Evolutionary conservation across 2,797 vertebrate species (phyloP), one percentile per base, ranked within the genome.

Genomic region (Lepus oiostolus): DNA sequence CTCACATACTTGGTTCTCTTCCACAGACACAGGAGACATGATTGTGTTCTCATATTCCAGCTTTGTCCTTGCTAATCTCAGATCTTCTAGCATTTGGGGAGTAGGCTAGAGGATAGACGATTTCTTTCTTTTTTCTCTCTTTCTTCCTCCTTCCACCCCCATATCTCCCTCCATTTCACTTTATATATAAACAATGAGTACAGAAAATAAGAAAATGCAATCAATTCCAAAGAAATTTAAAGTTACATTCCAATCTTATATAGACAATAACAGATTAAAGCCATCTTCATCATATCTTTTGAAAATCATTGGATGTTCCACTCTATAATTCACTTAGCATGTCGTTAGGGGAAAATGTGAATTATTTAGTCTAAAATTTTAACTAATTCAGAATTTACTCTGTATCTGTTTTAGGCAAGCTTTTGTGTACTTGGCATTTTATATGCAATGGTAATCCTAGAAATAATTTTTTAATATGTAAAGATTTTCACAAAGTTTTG

Each of bases 261-360:
- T 62, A 50, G 30, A 71, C 67, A 88, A 93, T 75, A 90, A 58
- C 5, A 62, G 7, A 30, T 77, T 72, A 74, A 93, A 87, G 76
- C 22, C 30, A 52, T 35, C 87, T 50, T 83, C 75, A 84, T 1
- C 30, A 0, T 62, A 38, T 47, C n/a, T 58, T 80, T 90, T n/a
- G n/a, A 91, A 92, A 88, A 80, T 87, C 80, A 80, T 71, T 67
- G 17, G 7, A 24, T 70, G 3, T 65, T 81, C 70, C 50, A 54
- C 22, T 77, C 32, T 2, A 8, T 60, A 81, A 90, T 5, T 87
- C 13, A 80, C 42, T 70, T 79, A 84, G 4, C 5, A 60, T 71
- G 5, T 4, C 21, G 63, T 17, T 13, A 63, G 14, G 17, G 26
- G 63, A 72, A 74, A 83, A 26, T 2, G 16, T 87, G 3, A 80